Conservation (phyloP, 37 sponge, comb jelly and placozoan genomes). For the Beroe forskalii region DNA sequence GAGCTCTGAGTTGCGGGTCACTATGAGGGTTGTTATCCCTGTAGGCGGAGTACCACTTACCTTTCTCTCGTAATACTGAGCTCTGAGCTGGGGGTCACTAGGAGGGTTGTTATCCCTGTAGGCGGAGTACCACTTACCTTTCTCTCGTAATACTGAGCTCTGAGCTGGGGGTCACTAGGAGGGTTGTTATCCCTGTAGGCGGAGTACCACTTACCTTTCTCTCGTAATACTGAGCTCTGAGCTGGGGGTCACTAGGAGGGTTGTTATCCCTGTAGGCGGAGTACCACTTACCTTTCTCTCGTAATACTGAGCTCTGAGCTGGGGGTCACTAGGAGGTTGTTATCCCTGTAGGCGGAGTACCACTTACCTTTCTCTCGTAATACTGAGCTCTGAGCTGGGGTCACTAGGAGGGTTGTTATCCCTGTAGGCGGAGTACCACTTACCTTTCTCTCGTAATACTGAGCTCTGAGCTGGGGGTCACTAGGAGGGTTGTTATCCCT, state of each 20-base stretch:
- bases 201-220: conserved; percentile 66
- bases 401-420: no score
- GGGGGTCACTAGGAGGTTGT: no score
- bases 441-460: conserved; percentile 76
- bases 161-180: conserved; percentile 76
- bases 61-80: conserved; percentile 74
- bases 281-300: conserved; percentile 83
- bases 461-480: conserved; percentile 76
- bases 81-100: conserved; percentile 74
- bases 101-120: no score
- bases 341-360: no score
- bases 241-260: conserved; percentile 79
- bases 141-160: conserved; percentile 74
- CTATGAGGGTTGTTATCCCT: no score
- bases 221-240: conserved; percentile 77
- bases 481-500: conserved; percentile 79
- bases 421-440: background rate
- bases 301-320: no score
- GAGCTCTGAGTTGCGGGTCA: no score
- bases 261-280: background rate
- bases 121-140: conserved; percentile 66
- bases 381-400: no score
- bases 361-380: no score
- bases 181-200: conserved; percentile 66
- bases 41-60: conserved; percentile 44